Evolutionary conservation across 2,888 invertebrate species (phyloP), one percentile per base, ranked within the genome.

Genomic region (Harpagoxenus sublaevis): DNA sequence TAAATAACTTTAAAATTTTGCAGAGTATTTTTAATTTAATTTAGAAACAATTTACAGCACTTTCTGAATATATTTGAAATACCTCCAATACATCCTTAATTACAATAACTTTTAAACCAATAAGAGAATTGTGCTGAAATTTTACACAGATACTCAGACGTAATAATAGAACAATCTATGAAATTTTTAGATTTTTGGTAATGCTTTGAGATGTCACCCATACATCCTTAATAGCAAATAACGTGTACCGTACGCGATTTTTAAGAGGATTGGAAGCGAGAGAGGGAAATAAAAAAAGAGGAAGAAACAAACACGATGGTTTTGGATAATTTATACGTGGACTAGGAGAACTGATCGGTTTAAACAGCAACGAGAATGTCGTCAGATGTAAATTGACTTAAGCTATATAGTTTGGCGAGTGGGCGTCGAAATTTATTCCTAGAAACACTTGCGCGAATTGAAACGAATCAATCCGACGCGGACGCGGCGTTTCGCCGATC

Each of bases 401-500:
- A 83, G 57, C n/a, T n/a, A 23, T n/a, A 23, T 23, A 51, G n/a
- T 55, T 75, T 39, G 71, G 10, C 15, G 63, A 60, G n/a, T 75
- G n/a, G 82, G 65, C 77, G 55, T 35, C 9, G 63, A 70, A 63
- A 70, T 85, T 78, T 83, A 85, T 83, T 78, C 83, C 71, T 78
- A 71, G 78, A 83, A 78, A 83, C 23, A 55, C 70, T 85, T 62
- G 63, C 35, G 31, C 55, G n/a, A 83, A 75, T 83, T 63, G 62
- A 83, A 55, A 9, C 70, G 51, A 70, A 83, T 77, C 48, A 45
- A 77, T 57, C 42, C n/a, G 28, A 31, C 15, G 55, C 45, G 18
- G 35, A 0, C 65, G 35, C 35, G 35, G 6, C 35, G 48, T 23
- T 60, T 78, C 39, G 15, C 45, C 55, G 12, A 45, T 55, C n/a